Percentiles rank a stretch among this genome's conserved stretches.
phyloP scores from a whole-genome alignment of 2,113 vertebrate species.

The Cepphus grylle region DNA sequence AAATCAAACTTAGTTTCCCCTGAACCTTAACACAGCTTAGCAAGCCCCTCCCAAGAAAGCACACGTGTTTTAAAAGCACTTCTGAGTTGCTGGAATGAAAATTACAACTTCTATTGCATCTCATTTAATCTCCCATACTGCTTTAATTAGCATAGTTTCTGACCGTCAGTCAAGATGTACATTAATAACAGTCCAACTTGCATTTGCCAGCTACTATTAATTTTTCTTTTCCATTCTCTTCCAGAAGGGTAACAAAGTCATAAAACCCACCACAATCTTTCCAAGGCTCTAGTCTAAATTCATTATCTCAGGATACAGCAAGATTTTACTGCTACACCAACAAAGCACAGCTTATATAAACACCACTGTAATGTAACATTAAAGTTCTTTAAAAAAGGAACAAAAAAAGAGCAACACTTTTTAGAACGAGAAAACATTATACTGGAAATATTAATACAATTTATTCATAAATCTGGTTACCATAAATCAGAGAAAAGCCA shows the following conservation, averaged over 20 bases:
- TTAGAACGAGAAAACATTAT: not conserved
- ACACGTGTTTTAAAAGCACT: not conserved
- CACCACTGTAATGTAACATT: not conserved
- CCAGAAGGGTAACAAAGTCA: not conserved
- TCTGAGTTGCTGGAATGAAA: not conserved
- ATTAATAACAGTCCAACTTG: not conserved
- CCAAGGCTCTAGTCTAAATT: not conserved
- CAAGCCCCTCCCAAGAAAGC: not conserved
- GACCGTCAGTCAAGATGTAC: not conserved
- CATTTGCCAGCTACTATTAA: not conserved
- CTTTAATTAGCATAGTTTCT: not conserved
- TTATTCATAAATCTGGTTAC: not conserved
- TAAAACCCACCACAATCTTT: not conserved
- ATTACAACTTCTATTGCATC: not conserved
- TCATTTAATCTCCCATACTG: not conserved
- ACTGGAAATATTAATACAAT: not conserved
- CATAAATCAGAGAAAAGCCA: not conserved
- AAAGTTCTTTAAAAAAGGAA: not conserved
- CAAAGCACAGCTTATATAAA: not conserved
- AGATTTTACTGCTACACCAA: not conserved
- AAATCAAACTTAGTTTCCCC: not conserved
- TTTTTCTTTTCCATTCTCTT: not conserved
- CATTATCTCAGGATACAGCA: not conserved
- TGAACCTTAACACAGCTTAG: not conserved
- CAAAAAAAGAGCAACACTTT: not conserved